Evolutionary conservation across 2,113 vertebrate genomes (phyloP).

Genomic region (Irena cyanogastra): DNA sequence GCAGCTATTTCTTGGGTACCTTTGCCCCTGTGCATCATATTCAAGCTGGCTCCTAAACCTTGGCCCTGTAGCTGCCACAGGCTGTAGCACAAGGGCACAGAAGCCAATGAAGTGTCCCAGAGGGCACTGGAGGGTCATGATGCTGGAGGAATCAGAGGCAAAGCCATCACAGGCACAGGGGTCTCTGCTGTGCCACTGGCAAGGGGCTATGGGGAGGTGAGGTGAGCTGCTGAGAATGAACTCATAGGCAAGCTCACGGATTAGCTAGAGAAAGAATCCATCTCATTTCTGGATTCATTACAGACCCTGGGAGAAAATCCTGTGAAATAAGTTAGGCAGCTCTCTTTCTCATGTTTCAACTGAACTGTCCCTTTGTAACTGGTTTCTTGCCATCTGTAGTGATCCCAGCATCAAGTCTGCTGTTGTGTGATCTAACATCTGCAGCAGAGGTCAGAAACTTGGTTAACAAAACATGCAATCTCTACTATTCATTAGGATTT

Average conservation of each 20-base stretch:
- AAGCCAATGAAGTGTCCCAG: not conserved
- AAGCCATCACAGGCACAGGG: not conserved
- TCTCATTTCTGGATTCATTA: not conserved
- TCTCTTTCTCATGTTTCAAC: not conserved
- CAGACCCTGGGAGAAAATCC: not conserved
- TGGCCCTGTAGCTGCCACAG: not conserved
- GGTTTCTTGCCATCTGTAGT: not conserved
- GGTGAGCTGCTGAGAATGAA: not conserved
- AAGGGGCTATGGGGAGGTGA: not conserved
- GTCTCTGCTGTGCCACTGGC: not conserved
- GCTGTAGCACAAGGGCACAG: not conserved
- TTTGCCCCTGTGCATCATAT: not conserved
- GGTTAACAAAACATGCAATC: not conserved
- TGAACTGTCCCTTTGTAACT: not conserved
- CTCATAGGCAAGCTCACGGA: not conserved
- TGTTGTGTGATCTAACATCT: not conserved
- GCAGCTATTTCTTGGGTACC: not conserved
- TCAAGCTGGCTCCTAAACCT: not conserved
- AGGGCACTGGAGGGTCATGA: fast-evolving
- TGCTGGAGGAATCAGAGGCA: not conserved
- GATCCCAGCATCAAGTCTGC: not conserved
- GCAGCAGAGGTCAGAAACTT: not conserved
- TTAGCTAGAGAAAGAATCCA: not conserved
- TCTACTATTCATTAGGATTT: not conserved
- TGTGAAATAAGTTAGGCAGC: not conserved